A percentile compares a stretch with the other conserved stretches of the same genome.
Conservation (phyloP, 1,140 invertebrate species). For the Laodelphax striatellus region DNA sequence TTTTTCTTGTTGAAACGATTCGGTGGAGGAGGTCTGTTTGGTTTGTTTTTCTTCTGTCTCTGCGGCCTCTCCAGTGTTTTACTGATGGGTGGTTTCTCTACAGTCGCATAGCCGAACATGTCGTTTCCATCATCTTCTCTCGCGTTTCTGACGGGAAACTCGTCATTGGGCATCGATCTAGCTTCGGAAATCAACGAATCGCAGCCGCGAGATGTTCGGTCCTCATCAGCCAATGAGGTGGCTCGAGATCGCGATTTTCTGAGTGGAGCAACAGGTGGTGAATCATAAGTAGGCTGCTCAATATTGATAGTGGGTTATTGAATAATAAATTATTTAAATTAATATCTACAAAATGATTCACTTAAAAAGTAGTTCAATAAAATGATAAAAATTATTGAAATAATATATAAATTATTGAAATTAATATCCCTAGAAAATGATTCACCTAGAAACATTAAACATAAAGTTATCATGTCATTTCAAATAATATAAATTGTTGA, state of each 20-base stretch:
- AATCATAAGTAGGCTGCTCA: slow-evolving; percentile 21
- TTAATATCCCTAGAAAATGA: too few relatives aligned
- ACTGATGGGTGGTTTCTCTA: slow-evolving; percentile 40
- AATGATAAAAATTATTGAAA: too few relatives aligned
- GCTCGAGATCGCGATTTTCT: slow-evolving; percentile 40
- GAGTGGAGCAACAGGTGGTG: slow-evolving; percentile 31
- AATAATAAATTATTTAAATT: too few relatives aligned
- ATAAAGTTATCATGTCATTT: too few relatives aligned
- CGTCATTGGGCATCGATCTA: slow-evolving; percentile 7
- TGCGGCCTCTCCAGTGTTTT: neutral
- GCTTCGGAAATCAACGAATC: slow-evolving; percentile 39
- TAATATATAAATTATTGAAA: too few relatives aligned
- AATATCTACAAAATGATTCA: too few relatives aligned
- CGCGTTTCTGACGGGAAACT: neutral
- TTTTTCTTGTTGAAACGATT: slow-evolving; percentile 33
- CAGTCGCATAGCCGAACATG: slow-evolving; percentile 45
- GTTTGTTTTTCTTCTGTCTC: neutral
- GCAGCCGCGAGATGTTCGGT: slow-evolving; percentile 54
- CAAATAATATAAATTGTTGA: too few relatives aligned
- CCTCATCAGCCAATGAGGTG: slow-evolving; percentile 45
- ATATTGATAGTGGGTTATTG: slow-evolving; percentile 34
- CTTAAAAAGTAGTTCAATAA: too few relatives aligned
- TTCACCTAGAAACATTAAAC: too few relatives aligned
- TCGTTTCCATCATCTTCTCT: slow-evolving; percentile 23
- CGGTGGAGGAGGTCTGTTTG: slow-evolving; percentile 41